A percentile compares a stretch with the other conserved stretches of the same genome.
phyloP scores from a whole-genome alignment of 2,113 vertebrate species.

The Australoheros scitulus region DNA sequence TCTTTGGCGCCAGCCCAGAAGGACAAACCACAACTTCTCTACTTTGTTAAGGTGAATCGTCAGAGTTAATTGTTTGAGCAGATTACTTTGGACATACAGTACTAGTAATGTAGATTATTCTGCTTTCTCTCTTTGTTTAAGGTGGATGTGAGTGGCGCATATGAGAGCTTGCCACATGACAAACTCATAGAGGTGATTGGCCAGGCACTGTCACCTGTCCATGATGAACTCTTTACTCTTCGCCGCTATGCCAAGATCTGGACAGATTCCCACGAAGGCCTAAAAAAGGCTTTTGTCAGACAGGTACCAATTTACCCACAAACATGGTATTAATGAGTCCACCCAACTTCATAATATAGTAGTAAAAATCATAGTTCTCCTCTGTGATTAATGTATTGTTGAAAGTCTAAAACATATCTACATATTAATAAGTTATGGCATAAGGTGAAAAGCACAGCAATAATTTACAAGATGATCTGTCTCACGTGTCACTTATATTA shows the following conservation, averaged over 20 bases:
- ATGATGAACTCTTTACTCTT: constrained; percentile 79
- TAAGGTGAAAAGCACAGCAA: too few relatives aligned
- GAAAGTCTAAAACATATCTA: too few relatives aligned
- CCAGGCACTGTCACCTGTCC: constrained; percentile 72
- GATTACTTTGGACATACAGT: not conserved
- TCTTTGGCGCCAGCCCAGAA: constrained; percentile 73
- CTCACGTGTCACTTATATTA: too few relatives aligned
- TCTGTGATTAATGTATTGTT: too few relatives aligned
- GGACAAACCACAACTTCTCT: constrained; percentile 76
- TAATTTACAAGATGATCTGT: too few relatives aligned
- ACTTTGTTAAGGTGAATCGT: constrained; percentile 91
- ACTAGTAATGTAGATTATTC: not conserved
- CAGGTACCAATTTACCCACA: constrained; percentile 69
- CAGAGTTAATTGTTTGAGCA: not conserved
- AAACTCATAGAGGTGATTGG: constrained; percentile 87
- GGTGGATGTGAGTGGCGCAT: constrained; percentile 91
- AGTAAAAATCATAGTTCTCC: too few relatives aligned
- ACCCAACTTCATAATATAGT: too few relatives aligned
- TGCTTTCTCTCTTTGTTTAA: constrained; percentile 49
- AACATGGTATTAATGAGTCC: not conserved
- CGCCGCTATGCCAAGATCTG: constrained; percentile 85
- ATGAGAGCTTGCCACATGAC: constrained; percentile 87
- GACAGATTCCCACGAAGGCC: constrained; percentile 72
- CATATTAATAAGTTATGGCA: too few relatives aligned
- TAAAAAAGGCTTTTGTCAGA: constrained; percentile 80